Evolutionary conservation across 2,888 invertebrate genomes (phyloP).

Genomic region (Thereva unica): DNA sequence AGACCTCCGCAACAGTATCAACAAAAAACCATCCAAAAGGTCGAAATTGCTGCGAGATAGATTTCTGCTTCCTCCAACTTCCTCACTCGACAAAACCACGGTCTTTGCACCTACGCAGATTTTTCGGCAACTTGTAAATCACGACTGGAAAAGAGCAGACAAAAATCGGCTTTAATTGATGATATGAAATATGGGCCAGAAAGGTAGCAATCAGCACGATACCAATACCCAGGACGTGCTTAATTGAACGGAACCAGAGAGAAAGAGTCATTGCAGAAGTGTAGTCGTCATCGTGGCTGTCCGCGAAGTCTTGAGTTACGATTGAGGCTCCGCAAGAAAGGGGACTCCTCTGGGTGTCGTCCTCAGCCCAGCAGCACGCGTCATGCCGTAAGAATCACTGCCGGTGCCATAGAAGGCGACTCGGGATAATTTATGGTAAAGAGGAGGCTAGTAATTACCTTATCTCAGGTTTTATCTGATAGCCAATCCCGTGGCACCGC

Average conservation of each 20-base stretch:
- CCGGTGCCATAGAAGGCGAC: neutral
- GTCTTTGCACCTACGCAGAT: too few species aligned
- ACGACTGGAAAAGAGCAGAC: neutral
- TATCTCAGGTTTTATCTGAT: conserved; percentile 13
- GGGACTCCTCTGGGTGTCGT: too few species aligned
- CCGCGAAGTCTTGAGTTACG: too few species aligned
- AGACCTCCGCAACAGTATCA: too few species aligned
- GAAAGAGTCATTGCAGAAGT: neutral
- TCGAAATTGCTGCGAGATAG: too few species aligned
- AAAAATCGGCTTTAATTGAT: neutral
- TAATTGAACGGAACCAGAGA: neutral
- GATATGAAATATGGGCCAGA: neutral
- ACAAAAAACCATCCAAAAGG: too few species aligned
- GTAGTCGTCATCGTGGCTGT: neutral
- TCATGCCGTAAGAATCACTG: neutral
- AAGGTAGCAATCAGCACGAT: neutral
- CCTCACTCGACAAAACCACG: too few species aligned
- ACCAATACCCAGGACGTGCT: neutral
- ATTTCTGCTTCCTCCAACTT: too few species aligned
- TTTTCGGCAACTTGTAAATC: neutral
- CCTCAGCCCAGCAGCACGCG: neutral
- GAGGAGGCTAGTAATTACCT: conserved; percentile 27
- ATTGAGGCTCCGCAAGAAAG: too few species aligned
- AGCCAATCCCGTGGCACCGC: neutral
- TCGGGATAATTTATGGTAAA: conserved; percentile 24